phyloP scores from a whole-genome alignment of 2,797 vertebrate species.

The Cryptoprocta ferox region DNA sequence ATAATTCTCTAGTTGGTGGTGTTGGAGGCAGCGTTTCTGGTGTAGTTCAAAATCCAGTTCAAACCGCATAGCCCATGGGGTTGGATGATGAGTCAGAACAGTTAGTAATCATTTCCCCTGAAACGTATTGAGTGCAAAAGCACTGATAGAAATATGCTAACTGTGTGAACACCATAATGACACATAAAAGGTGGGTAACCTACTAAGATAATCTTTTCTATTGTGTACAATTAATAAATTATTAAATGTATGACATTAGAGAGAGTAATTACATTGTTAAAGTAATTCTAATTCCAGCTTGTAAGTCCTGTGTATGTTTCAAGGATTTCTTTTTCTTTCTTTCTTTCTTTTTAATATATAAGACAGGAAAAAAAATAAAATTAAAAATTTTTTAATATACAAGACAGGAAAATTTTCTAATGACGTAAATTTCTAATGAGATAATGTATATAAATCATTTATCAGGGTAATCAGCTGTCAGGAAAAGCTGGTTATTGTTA shows the following conservation, averaged over 20 bases:
- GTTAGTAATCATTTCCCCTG: neutral
- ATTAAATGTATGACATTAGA: constrained; percentile 8
- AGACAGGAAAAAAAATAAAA: neutral
- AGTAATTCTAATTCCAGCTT: neutral
- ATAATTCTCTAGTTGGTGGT: neutral
- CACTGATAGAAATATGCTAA: neutral
- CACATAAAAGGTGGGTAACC: neutral
- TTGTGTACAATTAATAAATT: neutral
- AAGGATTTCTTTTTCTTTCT: neutral
- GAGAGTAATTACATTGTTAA: neutral
- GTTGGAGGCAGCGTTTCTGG: neutral
- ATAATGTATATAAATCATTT: neutral
- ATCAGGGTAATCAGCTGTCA: neutral
- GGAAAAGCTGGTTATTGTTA: neutral
- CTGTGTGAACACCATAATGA: neutral
- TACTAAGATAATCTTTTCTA: neutral
- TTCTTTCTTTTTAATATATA: neutral
- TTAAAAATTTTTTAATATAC: too few relatives aligned
- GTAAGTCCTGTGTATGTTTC: neutral
- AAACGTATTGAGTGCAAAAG: neutral
- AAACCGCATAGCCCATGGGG: neutral
- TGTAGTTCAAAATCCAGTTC: neutral
- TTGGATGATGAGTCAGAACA: neutral
- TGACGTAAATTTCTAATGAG: neutral
- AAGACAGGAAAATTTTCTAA: neutral